phyloP scores from a whole-genome alignment of 2,113 vertebrate species.

The Craseonycteris thonglongyai region DNA sequence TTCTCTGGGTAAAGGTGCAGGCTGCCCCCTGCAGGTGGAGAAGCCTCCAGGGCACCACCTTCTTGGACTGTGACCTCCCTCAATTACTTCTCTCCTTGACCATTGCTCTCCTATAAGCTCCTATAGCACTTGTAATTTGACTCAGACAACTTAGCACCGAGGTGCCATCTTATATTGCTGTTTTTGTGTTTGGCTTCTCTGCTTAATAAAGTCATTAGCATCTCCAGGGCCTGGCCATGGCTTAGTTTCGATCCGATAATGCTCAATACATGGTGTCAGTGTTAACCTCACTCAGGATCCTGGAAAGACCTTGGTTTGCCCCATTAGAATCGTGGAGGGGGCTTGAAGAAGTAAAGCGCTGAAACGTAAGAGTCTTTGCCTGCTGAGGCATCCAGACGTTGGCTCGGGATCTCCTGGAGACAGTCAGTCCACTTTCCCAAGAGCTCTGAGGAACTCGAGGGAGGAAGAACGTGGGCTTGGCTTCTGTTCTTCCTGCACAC shows the following conservation, averaged over 20 bases:
- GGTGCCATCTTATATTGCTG: neutral
- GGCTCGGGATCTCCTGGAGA: neutral
- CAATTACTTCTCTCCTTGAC: neutral
- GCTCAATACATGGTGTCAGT: neutral
- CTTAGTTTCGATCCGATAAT: neutral
- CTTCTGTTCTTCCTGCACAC: neutral
- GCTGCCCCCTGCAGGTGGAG: rapidly evolving
- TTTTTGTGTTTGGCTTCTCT: neutral
- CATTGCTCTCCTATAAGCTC: neutral
- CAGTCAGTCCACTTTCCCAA: neutral
- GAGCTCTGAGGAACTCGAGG: neutral
- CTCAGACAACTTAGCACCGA: neutral
- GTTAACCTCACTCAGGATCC: neutral
- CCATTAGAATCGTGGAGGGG: neutral
- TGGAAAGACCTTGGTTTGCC: neutral
- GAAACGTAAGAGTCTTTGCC: neutral
- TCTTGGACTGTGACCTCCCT: neutral
- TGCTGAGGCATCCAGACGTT: neutral
- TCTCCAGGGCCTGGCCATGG: neutral
- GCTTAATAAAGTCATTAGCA: neutral
- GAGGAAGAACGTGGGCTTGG: neutral
- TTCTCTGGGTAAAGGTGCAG: neutral
- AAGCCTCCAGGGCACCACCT: neutral
- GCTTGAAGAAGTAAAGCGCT: neutral
- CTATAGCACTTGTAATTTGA: neutral